Base-by-base conservation (phyloP, 2,888 invertebrate species). In the Oxycera nigricornis region DNA sequence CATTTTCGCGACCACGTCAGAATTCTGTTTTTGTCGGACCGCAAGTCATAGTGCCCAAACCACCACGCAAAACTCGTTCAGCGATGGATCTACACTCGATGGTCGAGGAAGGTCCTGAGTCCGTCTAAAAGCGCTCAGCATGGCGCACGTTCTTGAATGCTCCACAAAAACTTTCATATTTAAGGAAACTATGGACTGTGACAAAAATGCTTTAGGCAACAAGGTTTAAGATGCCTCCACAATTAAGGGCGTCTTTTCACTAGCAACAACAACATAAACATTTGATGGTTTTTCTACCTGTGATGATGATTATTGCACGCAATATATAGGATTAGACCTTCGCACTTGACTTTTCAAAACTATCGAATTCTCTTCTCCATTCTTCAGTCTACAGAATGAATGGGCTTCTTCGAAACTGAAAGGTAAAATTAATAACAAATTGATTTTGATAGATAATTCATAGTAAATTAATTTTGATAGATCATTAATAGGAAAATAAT, bases 1-100 rank as follows among this genome's bases (percentile, higher is more conserved):
- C 82, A 31, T 81, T 82, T 68, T 79, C 83, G 52, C 85, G 91
- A 22, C 90, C 89, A 0, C 86, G 92, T 11, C 92, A 94, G 86
- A 95, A 95, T 86, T 95, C 95, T 2, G 94, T 95, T 17, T 95
- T 95, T 86, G 94, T 94, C 35, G 92, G 93, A 75, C 87, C 89
- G 39, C 89, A 91, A 67, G 87, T 92, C 73, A 88, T 91, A 76
- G 90, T 91, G 14, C 89, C 88, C 75, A 89, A 90, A 78, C 90
- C 91, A 0, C 92, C 93, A 0, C 87, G 95, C 11, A 90, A 94
- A 76, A 92, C 92, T 3, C 92, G 94, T 79, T 94, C 94, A 41
- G 95, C 94, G 1, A 91, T 94, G 79, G 94, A 95, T 82, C 89
- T 95, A 14, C 93, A 94, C 80, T 92, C 93, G 28, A 86, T 94